A percentile compares a stretch with the other conserved stretches of the same genome.
These are phyloP conservation scores for Psittacula cyanocephala DNA, from an alignment of 2,113 vertebrate genomes.

Conservation along the genomic window DNA sequence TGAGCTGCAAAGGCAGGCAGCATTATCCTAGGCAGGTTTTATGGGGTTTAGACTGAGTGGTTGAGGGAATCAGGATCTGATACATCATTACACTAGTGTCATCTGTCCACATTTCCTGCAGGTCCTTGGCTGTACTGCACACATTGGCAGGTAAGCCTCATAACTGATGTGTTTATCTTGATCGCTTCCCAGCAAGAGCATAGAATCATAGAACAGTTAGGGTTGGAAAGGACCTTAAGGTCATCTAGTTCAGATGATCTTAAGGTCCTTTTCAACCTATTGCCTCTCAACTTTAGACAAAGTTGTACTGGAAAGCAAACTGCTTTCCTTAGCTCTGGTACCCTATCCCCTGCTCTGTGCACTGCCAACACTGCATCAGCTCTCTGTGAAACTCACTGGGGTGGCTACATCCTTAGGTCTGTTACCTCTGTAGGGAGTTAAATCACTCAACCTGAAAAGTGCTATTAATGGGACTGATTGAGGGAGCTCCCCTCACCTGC, in stretches of 20 bases:
- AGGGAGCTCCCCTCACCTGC: background rate
- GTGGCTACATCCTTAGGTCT: background rate
- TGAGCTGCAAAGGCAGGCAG: background rate
- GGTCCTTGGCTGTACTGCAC: background rate
- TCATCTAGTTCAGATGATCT: background rate
- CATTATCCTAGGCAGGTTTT: background rate
- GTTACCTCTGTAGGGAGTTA: background rate
- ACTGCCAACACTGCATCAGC: background rate
- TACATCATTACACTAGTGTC: background rate
- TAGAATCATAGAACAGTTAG: background rate
- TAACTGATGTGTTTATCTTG: background rate
- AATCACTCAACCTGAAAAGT: background rate
- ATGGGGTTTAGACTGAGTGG: background rate
- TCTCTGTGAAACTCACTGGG: background rate
- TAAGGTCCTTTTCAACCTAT: background rate
- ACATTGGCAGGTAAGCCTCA: background rate
- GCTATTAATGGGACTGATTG: background rate
- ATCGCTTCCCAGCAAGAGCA: background rate
- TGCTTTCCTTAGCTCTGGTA: background rate
- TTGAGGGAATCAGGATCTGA: background rate
- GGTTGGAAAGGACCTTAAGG: background rate
- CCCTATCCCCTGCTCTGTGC: background rate
- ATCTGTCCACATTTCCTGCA: rapidly evolving
- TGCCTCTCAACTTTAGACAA: background rate
- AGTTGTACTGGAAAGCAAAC: background rate